These are phyloP conservation scores for Halocaridina rubra DNA, from an alignment of 2,888 invertebrate species.

Conservation along the genomic window DNA sequence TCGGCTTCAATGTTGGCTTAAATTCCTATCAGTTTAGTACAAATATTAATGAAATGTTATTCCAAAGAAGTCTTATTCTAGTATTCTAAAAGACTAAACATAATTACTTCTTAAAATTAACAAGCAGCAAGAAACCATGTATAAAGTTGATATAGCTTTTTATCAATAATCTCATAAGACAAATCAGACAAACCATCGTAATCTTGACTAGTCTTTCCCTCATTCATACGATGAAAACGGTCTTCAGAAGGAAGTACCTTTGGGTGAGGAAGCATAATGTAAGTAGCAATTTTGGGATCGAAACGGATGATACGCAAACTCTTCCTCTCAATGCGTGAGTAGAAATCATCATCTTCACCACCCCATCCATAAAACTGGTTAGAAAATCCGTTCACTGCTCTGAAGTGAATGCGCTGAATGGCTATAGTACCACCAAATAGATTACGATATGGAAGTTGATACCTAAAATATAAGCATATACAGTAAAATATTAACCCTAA, in stretches of 20 bases:
- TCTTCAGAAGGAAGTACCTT: conserved; percentile 65
- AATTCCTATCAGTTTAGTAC: too few relatives aligned
- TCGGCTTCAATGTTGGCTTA: too few relatives aligned
- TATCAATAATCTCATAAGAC: conserved; percentile 13
- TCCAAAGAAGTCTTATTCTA: too few relatives aligned
- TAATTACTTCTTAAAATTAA: conserved; percentile 1
- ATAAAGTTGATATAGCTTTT: conserved; percentile 7
- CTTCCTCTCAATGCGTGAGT: conserved; percentile 58
- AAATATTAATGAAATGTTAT: too few relatives aligned
- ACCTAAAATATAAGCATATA: conserved; percentile 52
- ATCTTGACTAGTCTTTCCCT: background rate
- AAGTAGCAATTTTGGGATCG: conserved; percentile 70
- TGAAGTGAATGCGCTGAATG: conserved; percentile 69
- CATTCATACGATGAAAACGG: conserved; percentile 5
- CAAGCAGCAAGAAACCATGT: conserved; percentile 44
- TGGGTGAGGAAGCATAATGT: conserved; percentile 72
- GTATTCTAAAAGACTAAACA: too few relatives aligned
- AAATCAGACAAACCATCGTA: conserved; percentile 26
- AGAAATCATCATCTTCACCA: conserved; percentile 62
- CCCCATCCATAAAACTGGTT: conserved; percentile 63
- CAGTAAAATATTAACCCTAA: too few relatives aligned
- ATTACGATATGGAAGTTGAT: conserved; percentile 56
- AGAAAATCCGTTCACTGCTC: conserved; percentile 67
- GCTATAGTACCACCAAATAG: conserved; percentile 71
- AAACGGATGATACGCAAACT: conserved; percentile 71